A percentile compares a stretch with the other conserved stretches of the same genome.
Conservation (phyloP, 2,113 vertebrate species). For the Zosterops lateralis region DNA sequence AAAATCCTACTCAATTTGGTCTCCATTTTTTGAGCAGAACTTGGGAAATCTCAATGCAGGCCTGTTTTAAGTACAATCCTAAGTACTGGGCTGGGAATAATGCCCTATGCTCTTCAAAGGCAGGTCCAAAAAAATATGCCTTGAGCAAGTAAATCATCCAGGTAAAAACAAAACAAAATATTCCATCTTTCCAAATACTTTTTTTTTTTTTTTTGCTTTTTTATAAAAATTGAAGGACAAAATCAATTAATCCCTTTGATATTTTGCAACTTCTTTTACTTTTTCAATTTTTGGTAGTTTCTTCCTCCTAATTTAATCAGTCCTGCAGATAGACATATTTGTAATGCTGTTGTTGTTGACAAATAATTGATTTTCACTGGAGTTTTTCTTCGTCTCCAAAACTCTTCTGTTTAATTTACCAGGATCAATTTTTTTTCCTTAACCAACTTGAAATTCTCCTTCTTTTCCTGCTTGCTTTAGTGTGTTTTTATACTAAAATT, state of each 20-base stretch:
- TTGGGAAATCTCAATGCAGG: neutral
- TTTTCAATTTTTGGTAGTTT: neutral
- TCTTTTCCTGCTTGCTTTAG: rapidly evolving
- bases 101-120: neutral
- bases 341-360: neutral
- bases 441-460: neutral
- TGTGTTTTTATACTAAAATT: neutral
- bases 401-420: neutral
- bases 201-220: neutral
- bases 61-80: neutral
- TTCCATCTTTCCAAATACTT: neutral
- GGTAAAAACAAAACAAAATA: neutral
- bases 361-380: neutral
- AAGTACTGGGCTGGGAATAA: neutral
- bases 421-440: neutral
- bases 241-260: neutral
- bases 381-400: neutral
- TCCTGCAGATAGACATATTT: neutral
- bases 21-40: neutral
- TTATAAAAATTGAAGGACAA: neutral
- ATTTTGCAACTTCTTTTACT: neutral
- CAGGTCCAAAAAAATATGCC: neutral
- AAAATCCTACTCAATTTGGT: neutral
- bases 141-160: neutral
- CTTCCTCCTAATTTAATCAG: neutral